These are phyloP conservation scores for Cosmorhoe ocellata DNA, from an alignment of 2,888 invertebrate species.

Conservation along the genomic window DNA sequence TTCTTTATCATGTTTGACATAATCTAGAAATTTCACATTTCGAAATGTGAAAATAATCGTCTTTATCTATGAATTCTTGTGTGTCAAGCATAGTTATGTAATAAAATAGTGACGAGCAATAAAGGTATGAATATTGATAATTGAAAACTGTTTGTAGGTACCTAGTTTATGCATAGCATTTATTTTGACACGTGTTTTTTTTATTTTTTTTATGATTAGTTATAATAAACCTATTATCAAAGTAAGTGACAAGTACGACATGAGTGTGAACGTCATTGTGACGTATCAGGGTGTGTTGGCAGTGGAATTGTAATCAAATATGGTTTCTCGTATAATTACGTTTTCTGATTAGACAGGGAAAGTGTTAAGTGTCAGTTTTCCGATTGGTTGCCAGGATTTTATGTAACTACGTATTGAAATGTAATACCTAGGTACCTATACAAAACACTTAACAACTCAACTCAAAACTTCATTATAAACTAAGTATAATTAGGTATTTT, in stretches of 20 bases:
- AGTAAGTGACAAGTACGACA: not conserved
- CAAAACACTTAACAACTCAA: too few species aligned
- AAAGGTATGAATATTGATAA: too few species aligned
- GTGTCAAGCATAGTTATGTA: not conserved
- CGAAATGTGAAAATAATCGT: not conserved
- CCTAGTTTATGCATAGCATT: too few species aligned
- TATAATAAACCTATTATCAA: too few species aligned
- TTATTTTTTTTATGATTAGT: not conserved
- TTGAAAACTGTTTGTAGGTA: too few species aligned
- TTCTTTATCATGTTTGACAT: conserved; percentile 9
- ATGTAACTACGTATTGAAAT: too few species aligned
- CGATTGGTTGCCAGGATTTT: conserved; percentile 16
- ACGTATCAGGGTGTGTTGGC: conserved; percentile 20
- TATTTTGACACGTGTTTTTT: not conserved
- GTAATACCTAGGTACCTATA: too few species aligned
- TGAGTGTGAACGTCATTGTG: conserved; percentile 4
- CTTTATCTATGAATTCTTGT: not conserved
- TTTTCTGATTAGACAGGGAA: conserved; percentile 20
- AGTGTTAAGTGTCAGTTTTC: conserved; percentile 11
- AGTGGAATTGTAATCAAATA: conserved; percentile 10
- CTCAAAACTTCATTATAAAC: too few species aligned
- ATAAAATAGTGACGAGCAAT: too few species aligned
- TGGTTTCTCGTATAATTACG: conserved; percentile 7
- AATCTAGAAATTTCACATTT: conserved; percentile 1
- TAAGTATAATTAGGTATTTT: too few species aligned